Base-by-base conservation (phyloP, 2,113 vertebrate species). In the Mustela lutreola region DNA sequence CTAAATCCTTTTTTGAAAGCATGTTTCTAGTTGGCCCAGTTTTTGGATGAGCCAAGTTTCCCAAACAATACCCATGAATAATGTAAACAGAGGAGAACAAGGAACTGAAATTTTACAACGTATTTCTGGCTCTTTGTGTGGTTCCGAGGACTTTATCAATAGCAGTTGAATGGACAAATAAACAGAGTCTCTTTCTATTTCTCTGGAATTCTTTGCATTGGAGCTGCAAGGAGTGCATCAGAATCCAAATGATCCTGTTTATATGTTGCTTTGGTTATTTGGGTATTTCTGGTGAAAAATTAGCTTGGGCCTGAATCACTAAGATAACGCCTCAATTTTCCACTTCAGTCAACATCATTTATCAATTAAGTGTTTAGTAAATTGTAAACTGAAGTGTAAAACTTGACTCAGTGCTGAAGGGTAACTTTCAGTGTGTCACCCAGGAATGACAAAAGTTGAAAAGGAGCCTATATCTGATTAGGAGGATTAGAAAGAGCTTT, bases 331-430 rank as follows among this genome's bases (percentile, higher is more conserved):
- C 71, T 89, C 24, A 45, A 18, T 73, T 84, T 95, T 71, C 70
- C 28, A 85, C 50, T 76, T 96, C 11, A 36, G 71, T 50, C 36
- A 96, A 58, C 9, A 16, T 92, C 76, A 65, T 84, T 73, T n/a
- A 45, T 85, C 76, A 91, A 26, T 87, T 86, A 82, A n/a, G 26
- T 26, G 53, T 93, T 88, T 89, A 75, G 33, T 70, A 31, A 22
- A 45, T 45, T 91, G 12, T 88, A 91, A 95, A 50, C 10, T 91
- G 22, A 92, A 96, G 14, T 63, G 15, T 81, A 70, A 80, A 88
- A 71, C 36, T 78, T 88, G 50, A 11, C 50, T 88, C 36, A 5
- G 33, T 24, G 5, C 42, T 80, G 33, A 56, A 75, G 45, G 42
- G 33, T 91, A 85, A 75, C 39, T 48, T 76, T 80, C 18, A 80